Conservation (phyloP, 1,140 invertebrate species). For the Reticulitermes speratus region DNA sequence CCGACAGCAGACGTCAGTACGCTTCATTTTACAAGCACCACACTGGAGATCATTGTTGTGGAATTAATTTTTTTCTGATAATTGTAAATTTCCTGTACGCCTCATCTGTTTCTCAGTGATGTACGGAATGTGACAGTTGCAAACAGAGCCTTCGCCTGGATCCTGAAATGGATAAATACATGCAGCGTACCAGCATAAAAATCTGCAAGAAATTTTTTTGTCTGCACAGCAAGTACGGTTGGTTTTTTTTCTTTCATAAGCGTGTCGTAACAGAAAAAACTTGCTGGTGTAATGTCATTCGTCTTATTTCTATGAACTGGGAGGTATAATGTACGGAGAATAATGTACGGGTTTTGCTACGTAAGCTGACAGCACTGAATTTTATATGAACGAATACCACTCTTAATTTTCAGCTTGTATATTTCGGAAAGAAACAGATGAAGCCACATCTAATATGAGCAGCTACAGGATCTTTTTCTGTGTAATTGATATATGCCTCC, state of each 20-base stretch:
- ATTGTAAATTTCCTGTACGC: no score
- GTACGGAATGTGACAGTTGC: no score
- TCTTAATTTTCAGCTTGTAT: neutral
- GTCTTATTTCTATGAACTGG: neutral
- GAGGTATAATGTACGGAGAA: neutral
- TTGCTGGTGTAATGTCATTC: neutral
- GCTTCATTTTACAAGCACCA: no score
- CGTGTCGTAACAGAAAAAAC: neutral
- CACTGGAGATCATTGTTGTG: no score
- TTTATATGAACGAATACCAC: neutral
- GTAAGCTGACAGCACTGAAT: neutral
- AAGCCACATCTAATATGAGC: neutral
- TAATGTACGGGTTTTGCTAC: neutral
- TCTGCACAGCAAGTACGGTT: neutral
- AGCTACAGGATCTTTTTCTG: neutral
- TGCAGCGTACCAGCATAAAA: neutral
- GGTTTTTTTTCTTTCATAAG: neutral
- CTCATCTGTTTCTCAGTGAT: no score
- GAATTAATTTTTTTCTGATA: no score
- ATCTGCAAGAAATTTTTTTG: neutral
- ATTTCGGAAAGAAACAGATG: neutral
- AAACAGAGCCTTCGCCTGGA: no score
- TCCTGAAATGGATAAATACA: neutral
- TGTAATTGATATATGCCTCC: neutral
- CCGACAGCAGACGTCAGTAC: no score